These are phyloP conservation scores for Magallana gigas DNA, from an alignment of 1,140 invertebrate species.

Conservation along the genomic window DNA sequence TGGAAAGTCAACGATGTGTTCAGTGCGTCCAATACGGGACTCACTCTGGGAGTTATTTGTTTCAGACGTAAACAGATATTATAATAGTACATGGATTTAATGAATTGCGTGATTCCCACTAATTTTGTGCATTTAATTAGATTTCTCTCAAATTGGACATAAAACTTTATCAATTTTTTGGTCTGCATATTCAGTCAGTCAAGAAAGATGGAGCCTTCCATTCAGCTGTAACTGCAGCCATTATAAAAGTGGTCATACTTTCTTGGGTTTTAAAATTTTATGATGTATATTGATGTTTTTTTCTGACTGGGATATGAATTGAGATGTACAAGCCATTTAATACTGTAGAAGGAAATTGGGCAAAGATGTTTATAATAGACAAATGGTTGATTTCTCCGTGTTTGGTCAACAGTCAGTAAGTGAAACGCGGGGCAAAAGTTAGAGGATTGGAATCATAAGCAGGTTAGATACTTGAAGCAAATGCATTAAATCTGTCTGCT, in stretches of 20 bases:
- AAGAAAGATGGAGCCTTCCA: conserved; percentile 26
- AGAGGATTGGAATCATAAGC: background rate
- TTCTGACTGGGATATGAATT: background rate
- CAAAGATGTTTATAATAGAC: background rate
- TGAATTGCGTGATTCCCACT: conserved; percentile 2
- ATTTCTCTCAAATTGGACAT: conserved; percentile 25
- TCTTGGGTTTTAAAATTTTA: background rate
- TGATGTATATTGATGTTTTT: background rate
- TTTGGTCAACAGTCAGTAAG: too few species aligned
- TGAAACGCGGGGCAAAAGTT: background rate
- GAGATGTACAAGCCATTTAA: background rate
- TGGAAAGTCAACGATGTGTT: conserved; percentile 8
- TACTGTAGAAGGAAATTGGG: background rate
- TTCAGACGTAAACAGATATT: conserved; percentile 23
- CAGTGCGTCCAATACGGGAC: background rate
- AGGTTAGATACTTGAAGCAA: background rate
- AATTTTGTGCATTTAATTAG: conserved; percentile 11
- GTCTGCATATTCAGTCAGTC: background rate
- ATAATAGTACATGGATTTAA: conserved; percentile 7
- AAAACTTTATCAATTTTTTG: background rate
- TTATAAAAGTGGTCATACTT: background rate
- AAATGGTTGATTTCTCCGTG: too few species aligned
- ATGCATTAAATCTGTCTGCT: conserved; percentile 10
- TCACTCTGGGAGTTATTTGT: background rate
- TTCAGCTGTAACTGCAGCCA: conserved; percentile 8